These are phyloP conservation scores for Andrena fulva DNA, from an alignment of 2,888 invertebrate genomes.

Conservation along the genomic window DNA sequence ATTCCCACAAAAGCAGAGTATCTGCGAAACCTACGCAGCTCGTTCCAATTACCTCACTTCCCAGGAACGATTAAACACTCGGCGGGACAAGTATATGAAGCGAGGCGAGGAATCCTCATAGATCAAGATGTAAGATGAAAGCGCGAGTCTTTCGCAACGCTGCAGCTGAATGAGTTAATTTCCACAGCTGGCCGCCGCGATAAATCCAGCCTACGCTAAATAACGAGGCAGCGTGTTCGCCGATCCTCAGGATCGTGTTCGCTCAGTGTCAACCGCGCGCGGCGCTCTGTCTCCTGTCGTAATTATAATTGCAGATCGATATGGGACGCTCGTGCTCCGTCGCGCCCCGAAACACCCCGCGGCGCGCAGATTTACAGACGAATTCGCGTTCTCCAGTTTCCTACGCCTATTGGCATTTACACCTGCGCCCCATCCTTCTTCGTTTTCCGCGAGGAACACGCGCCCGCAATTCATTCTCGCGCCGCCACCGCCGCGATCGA, in stretches of 20 bases:
- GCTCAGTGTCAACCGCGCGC: slow-evolving; percentile 29
- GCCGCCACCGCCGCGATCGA: slow-evolving; percentile 64
- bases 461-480: slow-evolving; percentile 74
- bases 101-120: background rate
- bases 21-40: background rate
- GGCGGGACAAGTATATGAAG: background rate
- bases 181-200: background rate
- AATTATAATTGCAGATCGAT: slow-evolving; percentile 59
- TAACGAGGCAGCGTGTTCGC: slow-evolving; percentile 5
- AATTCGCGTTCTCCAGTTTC: slow-evolving; percentile 59
- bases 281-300: slow-evolving; percentile 9
- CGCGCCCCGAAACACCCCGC: slow-evolving; percentile 15
- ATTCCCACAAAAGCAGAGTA: background rate
- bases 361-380: slow-evolving; percentile 58
- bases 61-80: background rate
- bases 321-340: slow-evolving; percentile 29
- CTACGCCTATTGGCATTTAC: slow-evolving; percentile 71
- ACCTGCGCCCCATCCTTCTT: slow-evolving; percentile 78
- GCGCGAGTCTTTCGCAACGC: slow-evolving; percentile 16
- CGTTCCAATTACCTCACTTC: background rate
- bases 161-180: slow-evolving; percentile 19
- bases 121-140: slow-evolving; percentile 16
- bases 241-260: background rate
- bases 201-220: slow-evolving; percentile 15
- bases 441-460: slow-evolving; percentile 74